phyloP scores from a whole-genome alignment of 2,888 invertebrate species.

The Cantharis nigra region DNA sequence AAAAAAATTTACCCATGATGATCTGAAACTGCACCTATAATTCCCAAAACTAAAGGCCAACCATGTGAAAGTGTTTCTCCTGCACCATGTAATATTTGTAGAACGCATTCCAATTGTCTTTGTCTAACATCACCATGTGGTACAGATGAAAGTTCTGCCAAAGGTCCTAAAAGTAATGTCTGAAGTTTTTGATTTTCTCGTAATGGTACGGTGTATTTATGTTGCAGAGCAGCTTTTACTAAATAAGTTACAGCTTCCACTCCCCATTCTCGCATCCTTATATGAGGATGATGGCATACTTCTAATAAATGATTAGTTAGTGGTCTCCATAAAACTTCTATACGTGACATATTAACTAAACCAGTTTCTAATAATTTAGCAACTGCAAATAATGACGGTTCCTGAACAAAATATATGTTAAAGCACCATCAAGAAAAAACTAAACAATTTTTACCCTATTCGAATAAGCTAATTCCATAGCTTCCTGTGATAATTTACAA shows the following conservation, averaged over 20 bases:
- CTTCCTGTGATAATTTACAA: conserved; percentile 93
- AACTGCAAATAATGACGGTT: conserved; percentile 95
- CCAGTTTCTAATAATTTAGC: conserved; percentile 98
- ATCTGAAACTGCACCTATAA: conserved; percentile 93
- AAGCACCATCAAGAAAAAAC: background rate
- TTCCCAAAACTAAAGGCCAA: conserved; percentile 93
- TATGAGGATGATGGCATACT: conserved; percentile 94
- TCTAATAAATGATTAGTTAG: conserved; percentile 94
- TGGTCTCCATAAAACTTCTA: conserved; percentile 94
- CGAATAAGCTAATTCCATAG: conserved; percentile 95
- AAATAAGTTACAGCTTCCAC: conserved; percentile 95
- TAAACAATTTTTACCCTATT: conserved; percentile 70
- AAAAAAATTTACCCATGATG: conserved; percentile 75
- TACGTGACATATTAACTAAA: conserved; percentile 88
- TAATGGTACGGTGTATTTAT: conserved; percentile 81
- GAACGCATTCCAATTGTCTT: conserved; percentile 91
- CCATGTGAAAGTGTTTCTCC: conserved; percentile 92
- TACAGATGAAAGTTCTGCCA: conserved; percentile 89
- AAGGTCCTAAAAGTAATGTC: conserved; percentile 82
- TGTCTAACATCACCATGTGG: conserved; percentile 93
- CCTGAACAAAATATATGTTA: conserved; percentile 59
- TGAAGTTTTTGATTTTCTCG: conserved; percentile 88
- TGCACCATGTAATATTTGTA: conserved; percentile 89
- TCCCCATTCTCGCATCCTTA: conserved; percentile 96
- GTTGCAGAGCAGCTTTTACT: conserved; percentile 87